Conservation (phyloP, 2,888 invertebrate species). For the Spodoptera littoralis region DNA sequence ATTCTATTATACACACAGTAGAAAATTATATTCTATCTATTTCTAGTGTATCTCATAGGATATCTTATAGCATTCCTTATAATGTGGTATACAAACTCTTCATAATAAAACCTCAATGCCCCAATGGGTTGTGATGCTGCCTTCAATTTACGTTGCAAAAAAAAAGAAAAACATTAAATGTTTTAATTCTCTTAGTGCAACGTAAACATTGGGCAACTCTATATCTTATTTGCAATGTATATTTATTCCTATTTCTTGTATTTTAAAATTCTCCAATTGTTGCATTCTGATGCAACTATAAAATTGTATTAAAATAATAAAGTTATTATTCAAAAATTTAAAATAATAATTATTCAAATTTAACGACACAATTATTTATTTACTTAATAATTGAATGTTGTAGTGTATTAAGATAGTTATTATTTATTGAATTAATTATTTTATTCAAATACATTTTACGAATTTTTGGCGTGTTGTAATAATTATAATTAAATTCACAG, state of each 20-base stretch:
- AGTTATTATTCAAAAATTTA: slow-evolving; percentile 33
- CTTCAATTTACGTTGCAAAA: slow-evolving; percentile 29
- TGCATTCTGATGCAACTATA: slow-evolving; percentile 25
- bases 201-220: slow-evolving; percentile 19
- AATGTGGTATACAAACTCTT: slow-evolving; percentile 46
- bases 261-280: slow-evolving; percentile 36
- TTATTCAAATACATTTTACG: slow-evolving; percentile 6
- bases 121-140: slow-evolving; percentile 55
- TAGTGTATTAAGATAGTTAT: slow-evolving; percentile 25
- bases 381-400: slow-evolving; percentile 35
- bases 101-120: slow-evolving; percentile 47
- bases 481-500: slow-evolving; percentile 42
- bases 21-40: slow-evolving; percentile 56
- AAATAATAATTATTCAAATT: slow-evolving; percentile 28
- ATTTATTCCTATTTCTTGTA: slow-evolving; percentile 37
- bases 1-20: slow-evolving; percentile 58
- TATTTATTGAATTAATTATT: slow-evolving; percentile 18
- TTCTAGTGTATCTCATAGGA: slow-evolving; percentile 54
- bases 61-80: slow-evolving; percentile 50
- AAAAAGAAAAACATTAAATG: slow-evolving; percentile 40
- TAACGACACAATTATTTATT: slow-evolving; percentile 36
- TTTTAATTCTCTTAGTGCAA: slow-evolving; percentile 22
- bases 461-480: slow-evolving; percentile 40
- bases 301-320: slow-evolving; percentile 28
- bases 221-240: slow-evolving; percentile 43